Conservation (phyloP, 1,140 invertebrate species). For the Neodiprion virginianus region DNA sequence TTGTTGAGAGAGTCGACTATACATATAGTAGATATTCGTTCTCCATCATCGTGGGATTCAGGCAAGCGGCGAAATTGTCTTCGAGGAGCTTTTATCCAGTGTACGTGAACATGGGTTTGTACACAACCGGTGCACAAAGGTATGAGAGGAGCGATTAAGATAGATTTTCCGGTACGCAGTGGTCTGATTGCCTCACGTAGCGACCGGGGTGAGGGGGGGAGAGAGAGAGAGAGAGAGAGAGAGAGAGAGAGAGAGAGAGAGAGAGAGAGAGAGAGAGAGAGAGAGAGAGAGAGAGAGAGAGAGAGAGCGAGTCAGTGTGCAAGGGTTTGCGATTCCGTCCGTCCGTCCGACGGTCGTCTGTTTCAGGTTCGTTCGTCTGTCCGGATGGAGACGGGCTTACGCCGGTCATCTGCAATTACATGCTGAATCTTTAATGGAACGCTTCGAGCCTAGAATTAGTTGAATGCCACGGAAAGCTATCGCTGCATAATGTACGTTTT, state of each 20-base stretch:
- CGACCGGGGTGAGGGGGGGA: background rate
- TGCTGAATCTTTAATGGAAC: conserved; percentile 63
- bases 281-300: no score
- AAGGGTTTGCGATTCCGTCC: background rate
- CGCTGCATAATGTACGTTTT: conserved; percentile 43
- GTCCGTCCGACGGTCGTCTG: background rate
- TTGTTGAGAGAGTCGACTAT: no score
- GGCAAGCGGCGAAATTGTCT: no score
- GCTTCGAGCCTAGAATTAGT: conserved; percentile 61
- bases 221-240: conserved; percentile 1
- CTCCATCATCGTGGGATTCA: no score
- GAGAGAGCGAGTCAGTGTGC: background rate
- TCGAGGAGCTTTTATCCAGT: no score
- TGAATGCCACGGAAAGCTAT: conserved; percentile 58
- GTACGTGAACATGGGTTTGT: no score
- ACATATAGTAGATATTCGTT: no score
- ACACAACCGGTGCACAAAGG: background rate
- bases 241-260: no score
- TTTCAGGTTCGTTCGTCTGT: background rate
- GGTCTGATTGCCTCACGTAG: conserved; percentile 48
- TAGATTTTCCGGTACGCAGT: conserved; percentile 43
- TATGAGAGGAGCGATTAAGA: conserved; percentile 29
- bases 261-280: no score
- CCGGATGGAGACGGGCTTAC: background rate
- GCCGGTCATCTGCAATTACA: conserved; percentile 60